Evolutionary conservation across 2,888 invertebrate species (phyloP), one percentile per base, ranked within the genome.

Genomic region (Eulithis testata): DNA sequence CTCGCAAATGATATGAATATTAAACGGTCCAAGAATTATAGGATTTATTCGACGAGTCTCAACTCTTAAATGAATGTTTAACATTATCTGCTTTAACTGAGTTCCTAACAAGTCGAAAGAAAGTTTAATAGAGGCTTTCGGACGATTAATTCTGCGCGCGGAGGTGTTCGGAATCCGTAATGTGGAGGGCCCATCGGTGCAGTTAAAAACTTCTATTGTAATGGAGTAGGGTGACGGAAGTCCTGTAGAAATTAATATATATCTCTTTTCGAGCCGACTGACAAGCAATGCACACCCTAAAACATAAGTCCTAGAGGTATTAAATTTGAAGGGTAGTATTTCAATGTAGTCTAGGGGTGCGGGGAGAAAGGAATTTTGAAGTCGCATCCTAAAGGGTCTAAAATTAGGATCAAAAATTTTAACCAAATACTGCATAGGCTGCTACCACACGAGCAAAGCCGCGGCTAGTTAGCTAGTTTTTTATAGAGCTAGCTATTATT

Each of bases 1-100:
- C 37, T 66, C 62, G 62, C 65, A 65, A 73, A 66, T 65, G 91
- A 91, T 91, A 91, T 93, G 93, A 93, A 93, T 93, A 93, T 92
- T 93, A 93, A 93, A 89, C 88, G 86, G 82, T 86, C 81, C 82
- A 89, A 86, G 92, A 91, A 92, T 91, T 90, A 89, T 82, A 83
- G 90, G 91, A 93, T 92, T 93, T 92, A 93, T 89, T 84, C 87
- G 86, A 83, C 89, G 81, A 90, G 89, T 89, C 80, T 79, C 80
- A 92, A 91, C 84, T 90, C 90, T 89, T 89, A 90, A 93, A 93
- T 92, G 91, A 92, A 92, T 92, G 92, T 93, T 92, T 93, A 89
- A 93, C 91, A 91, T 91, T 92, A 92, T 92, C 92, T 89, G 87
- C 91, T 91, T 90, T 88, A 85, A 88, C 88, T 82, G 85, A 88